Percentiles rank a stretch among this genome's conserved stretches.
Conservation (phyloP, 2,113 vertebrate genomes). For the Campylomormyrus numenius region DNA sequence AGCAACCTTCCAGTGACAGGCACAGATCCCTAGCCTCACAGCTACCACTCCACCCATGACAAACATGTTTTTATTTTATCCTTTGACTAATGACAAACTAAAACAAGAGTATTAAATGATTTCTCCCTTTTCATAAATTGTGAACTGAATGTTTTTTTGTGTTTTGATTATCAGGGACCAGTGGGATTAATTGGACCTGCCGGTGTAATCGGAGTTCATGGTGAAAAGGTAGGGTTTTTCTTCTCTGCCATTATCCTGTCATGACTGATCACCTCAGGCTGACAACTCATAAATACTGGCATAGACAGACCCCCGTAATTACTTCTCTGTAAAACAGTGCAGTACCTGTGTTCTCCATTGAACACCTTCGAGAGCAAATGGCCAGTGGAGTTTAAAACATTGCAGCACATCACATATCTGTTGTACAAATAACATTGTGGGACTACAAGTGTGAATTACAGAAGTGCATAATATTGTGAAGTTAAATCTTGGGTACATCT, state of each 20-base stretch:
- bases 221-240: slow-evolving; percentile 81
- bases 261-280: slow-evolving; percentile 38
- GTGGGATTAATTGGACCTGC: slow-evolving; percentile 74
- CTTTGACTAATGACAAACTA: not conserved
- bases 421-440: not conserved
- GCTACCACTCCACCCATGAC: no score
- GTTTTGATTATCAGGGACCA: slow-evolving; percentile 65
- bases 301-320: slow-evolving; percentile 46
- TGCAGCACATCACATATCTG: not conserved
- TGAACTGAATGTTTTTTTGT: slow-evolving; percentile 8
- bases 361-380: not conserved
- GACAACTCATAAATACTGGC: slow-evolving; percentile 24
- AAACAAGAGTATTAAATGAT: not conserved
- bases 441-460: not conserved
- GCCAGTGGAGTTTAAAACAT: not conserved
- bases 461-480: not conserved
- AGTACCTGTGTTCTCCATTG: not conserved
- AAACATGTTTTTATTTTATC: not conserved
- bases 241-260: slow-evolving; percentile 48
- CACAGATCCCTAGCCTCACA: no score
- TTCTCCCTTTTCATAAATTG: not conserved
- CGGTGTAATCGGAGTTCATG: slow-evolving; percentile 71
- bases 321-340: slow-evolving; percentile 27
- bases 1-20: no score
- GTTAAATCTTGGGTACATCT: not conserved